A percentile compares a stretch with the other conserved stretches of the same genome.
These are phyloP conservation scores for Cisticola juncidis DNA, from an alignment of 2,113 vertebrate genomes.

Conservation along the genomic window DNA sequence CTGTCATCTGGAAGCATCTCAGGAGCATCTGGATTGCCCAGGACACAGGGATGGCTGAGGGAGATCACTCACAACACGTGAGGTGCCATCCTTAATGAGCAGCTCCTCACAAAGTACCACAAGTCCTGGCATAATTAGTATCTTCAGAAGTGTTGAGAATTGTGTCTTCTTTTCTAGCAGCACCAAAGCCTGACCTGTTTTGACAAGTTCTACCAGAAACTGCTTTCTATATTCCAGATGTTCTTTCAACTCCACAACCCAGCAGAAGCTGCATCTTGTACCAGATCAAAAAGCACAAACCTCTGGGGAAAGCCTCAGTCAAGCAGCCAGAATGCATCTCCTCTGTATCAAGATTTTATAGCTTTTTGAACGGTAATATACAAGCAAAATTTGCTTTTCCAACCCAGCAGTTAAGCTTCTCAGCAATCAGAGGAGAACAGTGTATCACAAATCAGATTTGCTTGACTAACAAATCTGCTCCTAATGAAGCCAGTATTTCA, in stretches of 20 bases:
- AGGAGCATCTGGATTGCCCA: not conserved
- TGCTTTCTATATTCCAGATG: not conserved
- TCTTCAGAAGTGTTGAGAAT: not conserved
- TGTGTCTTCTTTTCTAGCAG: not conserved
- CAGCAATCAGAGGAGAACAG: not conserved
- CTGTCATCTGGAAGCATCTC: not conserved
- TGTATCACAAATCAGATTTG: not conserved
- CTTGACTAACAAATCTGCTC: not conserved
- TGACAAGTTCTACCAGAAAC: not conserved
- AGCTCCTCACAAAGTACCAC: not conserved
- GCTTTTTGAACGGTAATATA: not conserved
- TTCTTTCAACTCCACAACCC: not conserved
- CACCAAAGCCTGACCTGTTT: not conserved
- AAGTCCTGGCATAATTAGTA: not conserved
- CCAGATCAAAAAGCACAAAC: not conserved
- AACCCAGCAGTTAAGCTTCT: not conserved
- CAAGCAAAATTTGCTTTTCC: not conserved
- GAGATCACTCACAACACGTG: fast-evolving
- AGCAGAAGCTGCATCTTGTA: not conserved
- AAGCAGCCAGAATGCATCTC: not conserved
- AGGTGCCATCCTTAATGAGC: not conserved
- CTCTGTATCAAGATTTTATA: not conserved
- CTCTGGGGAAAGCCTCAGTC: not conserved
- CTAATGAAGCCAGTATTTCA: conserved; percentile 35
- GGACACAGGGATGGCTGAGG: fast-evolving